Conservation (phyloP, 2,797 vertebrate genomes). For the Tauraco hartlaubi region DNA sequence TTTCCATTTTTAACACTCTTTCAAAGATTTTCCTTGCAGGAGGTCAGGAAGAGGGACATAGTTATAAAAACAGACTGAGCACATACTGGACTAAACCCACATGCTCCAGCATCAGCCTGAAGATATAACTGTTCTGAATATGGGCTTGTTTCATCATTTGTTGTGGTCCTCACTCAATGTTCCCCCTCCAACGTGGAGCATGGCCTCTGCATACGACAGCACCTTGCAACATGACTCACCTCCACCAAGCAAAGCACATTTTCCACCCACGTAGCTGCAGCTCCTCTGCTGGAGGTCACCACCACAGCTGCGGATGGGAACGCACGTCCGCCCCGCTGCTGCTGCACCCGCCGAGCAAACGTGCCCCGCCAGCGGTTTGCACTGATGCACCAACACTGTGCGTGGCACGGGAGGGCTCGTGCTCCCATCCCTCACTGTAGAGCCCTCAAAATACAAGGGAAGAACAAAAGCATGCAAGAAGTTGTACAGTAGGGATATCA, state of each 20-base stretch:
- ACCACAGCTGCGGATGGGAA: rapidly evolving
- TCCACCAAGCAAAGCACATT: not conserved
- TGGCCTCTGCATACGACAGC: not conserved
- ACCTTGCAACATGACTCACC: not conserved
- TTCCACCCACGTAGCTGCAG: not conserved
- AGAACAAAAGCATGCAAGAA: not conserved
- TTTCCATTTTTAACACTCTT: not conserved
- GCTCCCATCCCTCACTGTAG: not conserved
- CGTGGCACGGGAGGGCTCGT: rapidly evolving
- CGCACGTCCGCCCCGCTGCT: rapidly evolving
- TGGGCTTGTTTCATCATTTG: not conserved
- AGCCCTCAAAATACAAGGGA: not conserved
- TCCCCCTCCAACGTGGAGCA: rapidly evolving
- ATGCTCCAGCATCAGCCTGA: not conserved
- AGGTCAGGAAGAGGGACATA: not conserved
- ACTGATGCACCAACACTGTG: rapidly evolving
- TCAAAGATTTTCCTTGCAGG: not conserved
- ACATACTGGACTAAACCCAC: not conserved
- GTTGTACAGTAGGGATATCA: not conserved
- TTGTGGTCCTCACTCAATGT: not conserved
- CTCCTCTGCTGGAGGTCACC: not conserved
- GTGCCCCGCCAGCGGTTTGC: not conserved
- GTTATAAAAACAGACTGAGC: not conserved
- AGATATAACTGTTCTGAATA: not conserved
- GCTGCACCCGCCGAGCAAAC: not conserved